Evolutionary conservation across 2,113 vertebrate species (phyloP), one percentile per base, ranked within the genome.

Genomic region (Phylloscopus whistleri): DNA sequence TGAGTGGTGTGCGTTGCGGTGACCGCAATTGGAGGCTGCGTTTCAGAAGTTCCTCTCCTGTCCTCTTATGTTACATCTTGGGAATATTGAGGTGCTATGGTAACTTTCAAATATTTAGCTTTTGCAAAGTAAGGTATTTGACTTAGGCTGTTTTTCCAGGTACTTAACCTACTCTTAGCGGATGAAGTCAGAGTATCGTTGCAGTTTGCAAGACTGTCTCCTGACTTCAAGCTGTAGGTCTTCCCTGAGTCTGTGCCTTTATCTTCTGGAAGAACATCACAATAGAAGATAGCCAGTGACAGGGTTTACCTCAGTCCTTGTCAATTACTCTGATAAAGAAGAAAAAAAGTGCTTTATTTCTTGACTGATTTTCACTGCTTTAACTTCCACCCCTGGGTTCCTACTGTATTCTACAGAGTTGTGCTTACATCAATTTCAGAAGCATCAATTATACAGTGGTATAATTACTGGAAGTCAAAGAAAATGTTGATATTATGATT

Each of bases 41-140:
- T 90, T 96, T 96, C 75, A 88, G 88, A 90, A 94, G 90, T 93
- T 95, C 44, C n/a, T 93, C 80, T 92, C 60, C 53, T 94, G 68
- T 96, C 93, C 85, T 96, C 92, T 96, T 97, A 69, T 86, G 83
- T 94, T 94, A 93, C 88, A 68, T 90, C 94, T 96, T 96, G 95
- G 94, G 94, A 97, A 75, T 96, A 95, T 90, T 68, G 87, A 96
- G 88, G 92, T 92, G 86, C 94, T 96, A 96, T 97, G 95, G 96
- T 88, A 96, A 97, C 95, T 95, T 95, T 95, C 94, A 97, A 96
- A 96, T 96, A 97, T 96, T 97, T 95, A 94, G 92, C 79, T 93
- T 87, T 93, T 96, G 83, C 76, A 62, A 68, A 96, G 93, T 94
- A 94, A 97, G 93, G 90, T 93, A 96, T 96, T 95, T 96, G 90